Base-by-base conservation (phyloP, 2,113 vertebrate genomes). In the Urocolius indicus region DNA sequence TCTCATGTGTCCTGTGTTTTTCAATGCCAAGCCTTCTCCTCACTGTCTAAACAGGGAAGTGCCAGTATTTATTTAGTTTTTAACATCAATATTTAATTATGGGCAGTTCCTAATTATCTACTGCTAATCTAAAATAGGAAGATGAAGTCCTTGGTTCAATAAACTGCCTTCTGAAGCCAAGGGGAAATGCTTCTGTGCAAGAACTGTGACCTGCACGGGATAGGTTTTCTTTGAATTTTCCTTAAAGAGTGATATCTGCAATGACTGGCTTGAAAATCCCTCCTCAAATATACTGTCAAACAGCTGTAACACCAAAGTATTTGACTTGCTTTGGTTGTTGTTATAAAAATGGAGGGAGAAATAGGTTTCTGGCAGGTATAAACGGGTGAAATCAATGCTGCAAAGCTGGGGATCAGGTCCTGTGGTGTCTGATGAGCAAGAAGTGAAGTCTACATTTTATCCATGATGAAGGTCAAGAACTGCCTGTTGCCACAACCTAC, bases 31-130 rank as follows among this genome's bases (percentile, higher is more conserved):
- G 8, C 24, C 8, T 51, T 76, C 80, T 89, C n/a, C 74, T 88
- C 51, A 54, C 48, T 76, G n/a, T 83, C 65, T 77, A 89, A 85
- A 80, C 32, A 87, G 61, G 55, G 48, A 85, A 89, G 59, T 49
- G 26, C 13, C 13, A 14, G 30, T 18, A 57, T 88, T 78, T 96
- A 77, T 77, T 66, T 89, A 49, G 81, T 95, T 95, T 92, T 94
- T 74, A 71, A 54, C 76, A 87, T 88, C 22, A 81, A 63, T 95
- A 87, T 92, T 94, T 94, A 89, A 84, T 86, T 72, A 65, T 84
- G 74, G 83, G 68, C 66, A 88, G 68, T 88, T 92, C 85, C 88
- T 94, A 65, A 92, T 88, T 78, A 77, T 72, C 69, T 84, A 62
- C 27, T 32, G 24, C 57, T 93, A 81, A 88, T 86, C 81, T 86